phyloP scores from a whole-genome alignment of 2,888 invertebrate species.

The Apeira syringaria region DNA sequence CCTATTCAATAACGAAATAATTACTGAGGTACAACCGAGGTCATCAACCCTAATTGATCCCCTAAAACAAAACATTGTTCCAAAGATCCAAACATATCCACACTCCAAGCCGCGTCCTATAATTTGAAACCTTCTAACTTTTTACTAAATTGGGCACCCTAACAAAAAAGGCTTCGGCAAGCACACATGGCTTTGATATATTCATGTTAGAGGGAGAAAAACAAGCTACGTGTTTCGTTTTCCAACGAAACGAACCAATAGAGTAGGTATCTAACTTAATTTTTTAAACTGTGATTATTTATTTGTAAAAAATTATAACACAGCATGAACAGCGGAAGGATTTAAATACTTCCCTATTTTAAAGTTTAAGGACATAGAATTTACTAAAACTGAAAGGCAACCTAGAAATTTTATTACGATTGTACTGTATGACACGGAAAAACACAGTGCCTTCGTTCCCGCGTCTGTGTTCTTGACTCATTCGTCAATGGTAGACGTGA shows the following conservation, averaged over 20 bases:
- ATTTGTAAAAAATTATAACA: too few relatives aligned
- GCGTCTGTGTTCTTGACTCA: slow-evolving; percentile 17
- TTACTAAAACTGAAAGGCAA: neutral
- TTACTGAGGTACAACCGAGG: too few relatives aligned
- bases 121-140: slow-evolving; percentile 36
- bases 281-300: too few relatives aligned
- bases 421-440: slow-evolving; percentile 7
- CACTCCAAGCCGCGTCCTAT: slow-evolving; percentile 31
- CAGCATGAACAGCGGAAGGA: too few relatives aligned
- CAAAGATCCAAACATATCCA: slow-evolving; percentile 12
- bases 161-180: slow-evolving; percentile 45
- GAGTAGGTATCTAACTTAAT: too few relatives aligned
- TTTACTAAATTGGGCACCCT: slow-evolving; percentile 40
- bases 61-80: slow-evolving; percentile 1
- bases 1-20: too few relatives aligned
- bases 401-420: neutral
- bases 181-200: slow-evolving; percentile 36
- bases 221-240: slow-evolving; percentile 1
- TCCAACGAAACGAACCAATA: slow-evolving; percentile 4
- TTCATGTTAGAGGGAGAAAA: slow-evolving; percentile 42
- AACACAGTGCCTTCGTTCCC: slow-evolving; percentile 21
- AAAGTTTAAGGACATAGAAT: neutral
- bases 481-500: slow-evolving; percentile 43
- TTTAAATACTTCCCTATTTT: too few relatives aligned
- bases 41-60: slow-evolving; percentile 4